Evolutionary conservation across 1,140 invertebrate genomes (phyloP).

Genomic region (Pseudachorutes palmiensis): DNA sequence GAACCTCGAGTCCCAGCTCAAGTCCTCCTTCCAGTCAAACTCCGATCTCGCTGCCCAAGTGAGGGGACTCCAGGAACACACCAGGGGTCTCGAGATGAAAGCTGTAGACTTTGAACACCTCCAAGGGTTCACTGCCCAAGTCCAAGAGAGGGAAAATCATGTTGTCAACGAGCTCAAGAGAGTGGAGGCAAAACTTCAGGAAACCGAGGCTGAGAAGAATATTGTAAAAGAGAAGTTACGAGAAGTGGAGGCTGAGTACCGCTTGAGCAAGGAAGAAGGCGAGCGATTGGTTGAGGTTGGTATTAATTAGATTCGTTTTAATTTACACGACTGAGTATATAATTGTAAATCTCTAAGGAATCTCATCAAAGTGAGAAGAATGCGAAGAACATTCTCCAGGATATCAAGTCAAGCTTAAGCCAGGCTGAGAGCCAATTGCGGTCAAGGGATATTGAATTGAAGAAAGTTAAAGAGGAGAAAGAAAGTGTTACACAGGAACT

Average conservation of each 20-base stretch:
- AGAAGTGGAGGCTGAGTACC: not conserved
- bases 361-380: conserved; percentile 26
- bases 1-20: conserved; percentile 32
- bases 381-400: conserved; percentile 22
- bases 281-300: not conserved
- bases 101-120: not conserved
- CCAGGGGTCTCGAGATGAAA: conserved; percentile 11
- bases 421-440: conserved; percentile 12
- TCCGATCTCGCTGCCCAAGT: conserved; percentile 31
- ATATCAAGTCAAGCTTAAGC: conserved; percentile 9
- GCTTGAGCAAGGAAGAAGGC: not conserved
- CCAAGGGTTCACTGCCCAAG: conserved; percentile 16
- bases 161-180: conserved; percentile 23
- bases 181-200: conserved; percentile 19
- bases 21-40: conserved; percentile 32
- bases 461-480: not conserved
- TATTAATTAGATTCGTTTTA: not conserved
- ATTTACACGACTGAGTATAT: no score
- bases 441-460: not conserved
- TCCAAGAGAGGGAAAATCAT: conserved; percentile 28
- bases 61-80: conserved; percentile 21
- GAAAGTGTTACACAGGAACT: not conserved
- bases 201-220: not conserved
- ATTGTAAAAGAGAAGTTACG: not conserved
- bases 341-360: no score